phyloP scores from a whole-genome alignment of 2,888 invertebrate species.

The Dasysyrphus tricinctus region DNA sequence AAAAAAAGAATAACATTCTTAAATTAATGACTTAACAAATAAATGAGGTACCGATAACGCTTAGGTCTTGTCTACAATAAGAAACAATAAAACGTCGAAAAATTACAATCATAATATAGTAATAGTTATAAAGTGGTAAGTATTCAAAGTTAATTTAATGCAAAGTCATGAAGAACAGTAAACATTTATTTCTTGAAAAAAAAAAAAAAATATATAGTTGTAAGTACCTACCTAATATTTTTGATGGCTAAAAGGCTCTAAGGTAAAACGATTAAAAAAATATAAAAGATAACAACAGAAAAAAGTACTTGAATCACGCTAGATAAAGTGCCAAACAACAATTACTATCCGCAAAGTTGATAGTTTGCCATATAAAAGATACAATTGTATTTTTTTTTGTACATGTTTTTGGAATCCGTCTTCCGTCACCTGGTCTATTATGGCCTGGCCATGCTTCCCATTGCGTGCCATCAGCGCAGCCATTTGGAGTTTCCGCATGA shows the following conservation, averaged over 20 bases:
- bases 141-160: conserved; percentile 48
- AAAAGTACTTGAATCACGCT: conserved; percentile 69
- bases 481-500: conserved; percentile 83
- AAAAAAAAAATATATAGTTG: conserved; percentile 35
- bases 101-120: conserved; percentile 39
- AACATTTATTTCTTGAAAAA: conserved; percentile 12
- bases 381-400: conserved; percentile 15
- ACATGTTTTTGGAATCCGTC: conserved; percentile 59
- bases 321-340: conserved; percentile 73
- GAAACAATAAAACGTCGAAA: conserved; percentile 46
- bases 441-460: conserved; percentile 73
- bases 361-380: conserved; percentile 41
- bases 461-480: conserved; percentile 78
- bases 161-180: conserved; percentile 56
- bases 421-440: conserved; percentile 72
- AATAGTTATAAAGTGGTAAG: not conserved
- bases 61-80: not conserved
- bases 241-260: conserved; percentile 39
- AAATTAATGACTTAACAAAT: conserved; percentile 17
- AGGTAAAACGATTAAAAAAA: conserved; percentile 41
- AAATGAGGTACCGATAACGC: conserved; percentile 7
- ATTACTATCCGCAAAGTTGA: conserved; percentile 64
- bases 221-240: conserved; percentile 22
- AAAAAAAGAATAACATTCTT: not conserved
- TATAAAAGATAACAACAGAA: conserved; percentile 16